phyloP scores from a whole-genome alignment of 1,140 invertebrate genomes.

The Meloidogyne exigua region DNA sequence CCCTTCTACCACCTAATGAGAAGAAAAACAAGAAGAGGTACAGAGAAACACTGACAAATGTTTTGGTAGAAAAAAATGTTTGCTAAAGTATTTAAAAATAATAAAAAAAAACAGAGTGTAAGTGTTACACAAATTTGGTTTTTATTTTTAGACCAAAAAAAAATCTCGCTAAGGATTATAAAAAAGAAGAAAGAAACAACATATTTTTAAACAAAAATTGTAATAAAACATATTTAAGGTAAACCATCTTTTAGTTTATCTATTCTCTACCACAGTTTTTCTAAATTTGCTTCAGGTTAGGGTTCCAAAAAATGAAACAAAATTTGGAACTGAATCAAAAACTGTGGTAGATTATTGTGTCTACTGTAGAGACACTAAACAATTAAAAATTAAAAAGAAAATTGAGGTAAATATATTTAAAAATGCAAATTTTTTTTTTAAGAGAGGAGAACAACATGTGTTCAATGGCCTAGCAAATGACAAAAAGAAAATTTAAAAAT shows the following conservation, averaged over 20 bases:
- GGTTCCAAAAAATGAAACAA: too few species aligned
- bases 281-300: too few species aligned
- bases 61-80: neutral
- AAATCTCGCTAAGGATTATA: neutral
- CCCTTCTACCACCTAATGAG: neutral
- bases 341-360: too few species aligned
- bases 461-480: neutral
- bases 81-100: slow-evolving; percentile 1
- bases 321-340: too few species aligned
- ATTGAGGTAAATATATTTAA: neutral
- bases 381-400: too few species aligned
- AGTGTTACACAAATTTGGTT: neutral
- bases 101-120: neutral
- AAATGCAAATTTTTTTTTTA: neutral
- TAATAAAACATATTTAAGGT: too few species aligned
- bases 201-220: neutral
- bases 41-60: too few species aligned
- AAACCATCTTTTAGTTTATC: too few species aligned
- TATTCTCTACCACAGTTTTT: too few species aligned
- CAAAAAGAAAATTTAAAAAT: neutral
- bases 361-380: too few species aligned
- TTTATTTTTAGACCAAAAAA: neutral
- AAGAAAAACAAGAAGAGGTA: neutral
- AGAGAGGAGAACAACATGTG: neutral
- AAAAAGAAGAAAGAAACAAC: neutral